phyloP scores from a whole-genome alignment of 2,888 invertebrate species.

The Ochropleura plecta region DNA sequence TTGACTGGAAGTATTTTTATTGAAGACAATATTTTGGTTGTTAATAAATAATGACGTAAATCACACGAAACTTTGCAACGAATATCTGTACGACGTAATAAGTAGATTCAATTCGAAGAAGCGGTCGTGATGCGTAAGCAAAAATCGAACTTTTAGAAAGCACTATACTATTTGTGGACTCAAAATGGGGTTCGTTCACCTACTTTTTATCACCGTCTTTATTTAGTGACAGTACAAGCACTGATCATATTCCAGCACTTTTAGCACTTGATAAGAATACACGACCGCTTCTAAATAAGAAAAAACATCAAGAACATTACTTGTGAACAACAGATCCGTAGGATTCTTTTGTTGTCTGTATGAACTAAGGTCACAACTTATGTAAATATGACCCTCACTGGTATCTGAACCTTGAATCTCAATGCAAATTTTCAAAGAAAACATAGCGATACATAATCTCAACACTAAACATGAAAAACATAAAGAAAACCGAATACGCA shows the following conservation, averaged over 20 bases:
- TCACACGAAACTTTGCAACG: not conserved
- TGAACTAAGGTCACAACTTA: slow-evolving; percentile 78
- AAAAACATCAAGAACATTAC: slow-evolving; percentile 69
- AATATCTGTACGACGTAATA: not conserved
- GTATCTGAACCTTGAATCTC: slow-evolving; percentile 44
- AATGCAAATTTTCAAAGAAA: slow-evolving; percentile 33
- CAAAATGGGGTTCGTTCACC: slow-evolving; percentile 71
- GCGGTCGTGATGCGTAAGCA: slow-evolving; percentile 62
- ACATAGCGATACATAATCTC: slow-evolving; percentile 27
- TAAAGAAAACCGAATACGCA: slow-evolving; percentile 61
- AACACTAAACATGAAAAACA: slow-evolving; percentile 36
- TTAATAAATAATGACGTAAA: slow-evolving; percentile 30
- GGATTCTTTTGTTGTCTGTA: slow-evolving; percentile 78
- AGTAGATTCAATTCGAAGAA: slow-evolving; percentile 37
- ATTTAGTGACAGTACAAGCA: slow-evolving; percentile 28
- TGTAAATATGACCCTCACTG: slow-evolving; percentile 69
- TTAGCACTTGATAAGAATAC: slow-evolving; percentile 20
- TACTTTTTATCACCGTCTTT: slow-evolving; percentile 50
- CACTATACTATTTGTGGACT: slow-evolving; percentile 65
- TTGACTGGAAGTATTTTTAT: slow-evolving; percentile 1
- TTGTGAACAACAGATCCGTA: slow-evolving; percentile 70
- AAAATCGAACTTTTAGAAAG: slow-evolving; percentile 66
- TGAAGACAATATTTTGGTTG: slow-evolving; percentile 23
- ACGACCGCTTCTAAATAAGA: slow-evolving; percentile 34
- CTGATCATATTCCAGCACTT: slow-evolving; percentile 4